A percentile compares a stretch with the other conserved stretches of the same genome.
phyloP scores from a whole-genome alignment of 2,888 invertebrate genomes.

The Monochamus alternatus region DNA sequence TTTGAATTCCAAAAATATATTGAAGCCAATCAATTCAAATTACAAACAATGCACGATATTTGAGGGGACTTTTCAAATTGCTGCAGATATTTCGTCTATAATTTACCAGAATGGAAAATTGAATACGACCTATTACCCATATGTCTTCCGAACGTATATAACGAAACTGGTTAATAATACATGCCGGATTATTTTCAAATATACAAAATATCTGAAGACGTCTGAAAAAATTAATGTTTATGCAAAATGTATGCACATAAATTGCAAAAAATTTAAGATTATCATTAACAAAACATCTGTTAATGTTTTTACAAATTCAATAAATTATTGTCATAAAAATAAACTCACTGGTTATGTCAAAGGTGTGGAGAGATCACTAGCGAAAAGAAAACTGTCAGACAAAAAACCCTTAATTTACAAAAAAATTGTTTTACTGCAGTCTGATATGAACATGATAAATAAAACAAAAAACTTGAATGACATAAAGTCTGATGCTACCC shows the following conservation, averaged over 20 bases:
- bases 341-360: conserved; percentile 10
- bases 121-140: not conserved
- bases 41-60: not conserved
- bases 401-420: conserved; percentile 25
- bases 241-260: conserved; percentile 20
- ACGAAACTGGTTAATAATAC: conserved; percentile 1
- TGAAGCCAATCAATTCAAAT: not conserved
- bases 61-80: not conserved
- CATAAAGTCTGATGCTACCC: conserved; percentile 38
- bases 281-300: not conserved
- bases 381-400: not conserved
- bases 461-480: conserved; percentile 28
- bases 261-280: conserved; percentile 36
- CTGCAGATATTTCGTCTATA: not conserved
- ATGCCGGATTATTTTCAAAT: not conserved
- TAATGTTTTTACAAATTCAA: conserved; percentile 17
- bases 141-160: conserved; percentile 1
- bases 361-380: conserved; percentile 15
- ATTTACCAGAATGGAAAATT: not conserved
- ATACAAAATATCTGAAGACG: not conserved
- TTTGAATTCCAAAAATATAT: not conserved
- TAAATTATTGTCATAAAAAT: not conserved
- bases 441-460: not conserved
- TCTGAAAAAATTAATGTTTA: not conserved
- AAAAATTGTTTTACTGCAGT: conserved; percentile 6